Conservation (phyloP, 2,888 invertebrate species). For the Spialia ferax region DNA sequence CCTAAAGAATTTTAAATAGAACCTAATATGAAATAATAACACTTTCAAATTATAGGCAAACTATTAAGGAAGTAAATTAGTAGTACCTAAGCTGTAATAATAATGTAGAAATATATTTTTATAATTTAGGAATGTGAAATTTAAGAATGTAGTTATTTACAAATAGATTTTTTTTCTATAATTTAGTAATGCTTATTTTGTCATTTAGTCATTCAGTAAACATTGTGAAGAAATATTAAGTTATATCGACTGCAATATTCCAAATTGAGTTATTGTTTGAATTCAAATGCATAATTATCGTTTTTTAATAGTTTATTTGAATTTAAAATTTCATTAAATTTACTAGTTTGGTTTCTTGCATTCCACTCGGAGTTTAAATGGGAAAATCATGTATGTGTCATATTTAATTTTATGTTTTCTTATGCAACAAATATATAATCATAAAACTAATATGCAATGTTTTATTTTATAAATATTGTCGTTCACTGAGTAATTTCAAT, state of each 20-base stretch:
- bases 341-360: neutral
- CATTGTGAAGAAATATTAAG: no score
- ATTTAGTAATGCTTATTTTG: no score
- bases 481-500: no score
- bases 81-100: neutral
- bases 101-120: slow-evolving; percentile 2
- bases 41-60: no score
- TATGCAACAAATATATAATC: neutral
- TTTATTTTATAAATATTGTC: neutral
- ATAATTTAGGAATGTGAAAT: neutral
- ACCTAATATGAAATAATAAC: no score
- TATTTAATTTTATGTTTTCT: neutral
- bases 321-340: neutral
- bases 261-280: no score
- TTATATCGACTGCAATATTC: no score
- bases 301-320: neutral
- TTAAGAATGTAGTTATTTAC: neutral
- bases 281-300: no score
- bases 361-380: neutral
- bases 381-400: slow-evolving; percentile 2
- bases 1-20: no score
- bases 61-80: neutral
- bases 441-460: neutral
- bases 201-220: no score
- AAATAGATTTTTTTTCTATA: no score